phyloP scores from a whole-genome alignment of 2,113 vertebrate genomes.

The Tiliqua scincoides region DNA sequence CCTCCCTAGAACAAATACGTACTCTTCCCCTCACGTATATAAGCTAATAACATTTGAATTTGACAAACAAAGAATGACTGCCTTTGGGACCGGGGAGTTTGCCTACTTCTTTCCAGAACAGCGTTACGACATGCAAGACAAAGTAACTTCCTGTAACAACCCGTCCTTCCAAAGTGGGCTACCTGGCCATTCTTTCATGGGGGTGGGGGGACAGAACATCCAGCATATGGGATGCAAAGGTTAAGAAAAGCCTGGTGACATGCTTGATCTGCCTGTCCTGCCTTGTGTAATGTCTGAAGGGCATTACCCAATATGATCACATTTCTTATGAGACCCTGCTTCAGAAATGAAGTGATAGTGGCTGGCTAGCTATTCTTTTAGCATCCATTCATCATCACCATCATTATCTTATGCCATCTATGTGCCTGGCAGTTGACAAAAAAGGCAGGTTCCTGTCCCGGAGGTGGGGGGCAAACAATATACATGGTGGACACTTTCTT shows the following conservation, averaged over 20 bases:
- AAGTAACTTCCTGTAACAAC: no score
- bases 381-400: neutral
- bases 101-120: neutral
- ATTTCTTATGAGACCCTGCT: neutral
- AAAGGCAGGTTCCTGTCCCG: no score
- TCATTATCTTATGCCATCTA: no score
- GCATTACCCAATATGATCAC: neutral
- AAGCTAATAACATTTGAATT: constrained; percentile 12
- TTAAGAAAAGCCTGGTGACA: neutral
- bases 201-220: neutral
- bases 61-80: neutral
- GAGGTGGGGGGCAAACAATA: no score
- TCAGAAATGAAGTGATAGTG: neutral
- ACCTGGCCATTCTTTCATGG: neutral
- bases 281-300: no score
- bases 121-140: fast-evolving
- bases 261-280: neutral
- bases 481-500: neutral
- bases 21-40: constrained; percentile 1
- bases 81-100: neutral
- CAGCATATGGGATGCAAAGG: neutral
- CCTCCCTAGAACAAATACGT: constrained; percentile 24
- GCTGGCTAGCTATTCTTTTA: neutral
- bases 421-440: no score
- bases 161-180: neutral